These are phyloP conservation scores for Lophius piscatorius DNA, from an alignment of 2,113 vertebrate species.

Conservation along the genomic window DNA sequence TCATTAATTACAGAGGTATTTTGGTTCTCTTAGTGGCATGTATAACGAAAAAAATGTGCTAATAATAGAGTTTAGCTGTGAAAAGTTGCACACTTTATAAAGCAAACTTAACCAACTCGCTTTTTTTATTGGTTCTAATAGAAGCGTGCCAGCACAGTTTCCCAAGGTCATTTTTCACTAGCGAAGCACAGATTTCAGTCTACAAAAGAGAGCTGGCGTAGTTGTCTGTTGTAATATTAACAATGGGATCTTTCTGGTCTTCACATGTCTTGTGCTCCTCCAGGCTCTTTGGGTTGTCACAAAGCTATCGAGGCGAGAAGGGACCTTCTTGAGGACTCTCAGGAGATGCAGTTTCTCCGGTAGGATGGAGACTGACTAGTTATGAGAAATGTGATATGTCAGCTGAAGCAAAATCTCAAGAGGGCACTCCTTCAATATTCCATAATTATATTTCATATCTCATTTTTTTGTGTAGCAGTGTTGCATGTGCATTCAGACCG, in stretches of 20 bases:
- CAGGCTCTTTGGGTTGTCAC: constrained; percentile 60
- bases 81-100: constrained; percentile 37
- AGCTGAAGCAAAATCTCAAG: constrained; percentile 52
- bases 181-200: constrained; percentile 40
- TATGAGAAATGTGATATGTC: constrained; percentile 56
- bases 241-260: constrained; percentile 57
- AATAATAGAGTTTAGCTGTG: constrained; percentile 7
- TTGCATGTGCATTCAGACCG: constrained; percentile 26
- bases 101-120: constrained; percentile 34
- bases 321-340: constrained; percentile 65
- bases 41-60: constrained; percentile 2
- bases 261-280: constrained; percentile 61
- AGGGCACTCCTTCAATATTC: constrained; percentile 42
- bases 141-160: constrained; percentile 35
- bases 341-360: constrained; percentile 45
- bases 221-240: constrained; percentile 59
- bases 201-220: constrained; percentile 49
- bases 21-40: constrained; percentile 15
- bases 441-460: constrained; percentile 50
- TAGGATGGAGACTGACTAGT: constrained; percentile 56
- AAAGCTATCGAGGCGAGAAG: constrained; percentile 51
- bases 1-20: neutral
- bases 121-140: constrained; percentile 46
- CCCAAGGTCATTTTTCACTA: constrained; percentile 67
- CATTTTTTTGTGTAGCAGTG: constrained; percentile 36